Evolutionary conservation across 64 coral and sea anemone species (phyloP).

Genomic region (Acropora yongei): DNA sequence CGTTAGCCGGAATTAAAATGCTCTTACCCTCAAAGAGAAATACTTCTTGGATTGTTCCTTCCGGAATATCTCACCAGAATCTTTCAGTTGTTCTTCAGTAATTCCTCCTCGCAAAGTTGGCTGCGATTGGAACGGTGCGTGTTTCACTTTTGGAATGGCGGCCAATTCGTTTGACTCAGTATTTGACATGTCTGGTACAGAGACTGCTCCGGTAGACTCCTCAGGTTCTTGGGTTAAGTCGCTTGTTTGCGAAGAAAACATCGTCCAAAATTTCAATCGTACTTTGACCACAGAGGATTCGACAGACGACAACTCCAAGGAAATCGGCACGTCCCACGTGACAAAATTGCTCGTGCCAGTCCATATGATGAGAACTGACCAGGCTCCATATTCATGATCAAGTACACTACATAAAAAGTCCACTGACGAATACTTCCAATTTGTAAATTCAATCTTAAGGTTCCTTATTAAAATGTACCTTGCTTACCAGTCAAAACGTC

Average conservation of each 20-base stretch:
- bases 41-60: constrained; percentile 90
- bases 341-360: no score
- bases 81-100: constrained; percentile 35
- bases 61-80: constrained; percentile 59
- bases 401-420: no score
- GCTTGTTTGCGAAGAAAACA: not conserved
- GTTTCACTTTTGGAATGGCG: constrained; percentile 66
- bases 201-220: not conserved
- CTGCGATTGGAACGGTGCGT: constrained; percentile 35
- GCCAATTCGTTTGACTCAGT: constrained; percentile 24
- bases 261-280: no score
- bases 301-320: no score
- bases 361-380: no score
- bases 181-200: constrained; percentile 38
- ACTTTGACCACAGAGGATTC: no score
- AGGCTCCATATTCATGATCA: no score
- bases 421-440: no score
- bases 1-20: not conserved
- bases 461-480: no score
- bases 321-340: no score
- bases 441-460: no score
- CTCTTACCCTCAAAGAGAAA: constrained; percentile 90
- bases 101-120: constrained; percentile 33
- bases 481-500: no score
- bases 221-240: not conserved